Evolutionary conservation across 1,140 invertebrate species (phyloP).

Genomic region (Psilanteris sp.): DNA sequence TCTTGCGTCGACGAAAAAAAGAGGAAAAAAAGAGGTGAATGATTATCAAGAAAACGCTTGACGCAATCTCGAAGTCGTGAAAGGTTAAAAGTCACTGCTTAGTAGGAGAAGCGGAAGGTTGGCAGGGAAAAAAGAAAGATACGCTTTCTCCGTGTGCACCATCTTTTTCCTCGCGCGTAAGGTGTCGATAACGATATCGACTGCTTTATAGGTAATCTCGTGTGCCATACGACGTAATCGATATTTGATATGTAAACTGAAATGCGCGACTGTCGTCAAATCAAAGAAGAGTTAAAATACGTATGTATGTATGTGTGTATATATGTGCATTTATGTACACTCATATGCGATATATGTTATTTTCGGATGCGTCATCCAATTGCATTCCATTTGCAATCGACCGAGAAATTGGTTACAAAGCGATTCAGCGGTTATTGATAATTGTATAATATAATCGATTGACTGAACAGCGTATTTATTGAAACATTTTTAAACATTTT

Average conservation of each 20-base stretch:
- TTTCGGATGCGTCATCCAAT: no score
- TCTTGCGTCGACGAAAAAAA: constrained; percentile 7
- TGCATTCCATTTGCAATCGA: no score
- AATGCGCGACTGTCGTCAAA: constrained; percentile 19
- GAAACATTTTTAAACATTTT: no score
- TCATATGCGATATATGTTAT: no score
- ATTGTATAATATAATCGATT: no score
- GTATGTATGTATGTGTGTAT: no score
- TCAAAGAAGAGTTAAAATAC: no score
- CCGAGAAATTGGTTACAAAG: no score
- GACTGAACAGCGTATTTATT: no score
- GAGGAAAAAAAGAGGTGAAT: no score
- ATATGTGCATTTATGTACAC: no score
- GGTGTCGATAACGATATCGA: constrained; percentile 37
- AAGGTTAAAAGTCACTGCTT: constrained; percentile 44
- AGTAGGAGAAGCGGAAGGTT: constrained; percentile 35
- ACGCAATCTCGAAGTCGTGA: constrained; percentile 37
- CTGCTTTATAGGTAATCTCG: constrained; percentile 38
- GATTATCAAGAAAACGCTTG: constrained; percentile 21
- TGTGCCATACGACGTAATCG: constrained; percentile 37
- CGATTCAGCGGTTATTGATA: no score
- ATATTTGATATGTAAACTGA: constrained; percentile 34
- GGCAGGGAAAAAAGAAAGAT: constrained; percentile 25
- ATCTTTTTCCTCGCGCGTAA: constrained; percentile 35
- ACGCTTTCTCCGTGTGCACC: constrained; percentile 42